Conservation (phyloP, 2,113 vertebrate genomes). For the Chaetops frenatus region DNA sequence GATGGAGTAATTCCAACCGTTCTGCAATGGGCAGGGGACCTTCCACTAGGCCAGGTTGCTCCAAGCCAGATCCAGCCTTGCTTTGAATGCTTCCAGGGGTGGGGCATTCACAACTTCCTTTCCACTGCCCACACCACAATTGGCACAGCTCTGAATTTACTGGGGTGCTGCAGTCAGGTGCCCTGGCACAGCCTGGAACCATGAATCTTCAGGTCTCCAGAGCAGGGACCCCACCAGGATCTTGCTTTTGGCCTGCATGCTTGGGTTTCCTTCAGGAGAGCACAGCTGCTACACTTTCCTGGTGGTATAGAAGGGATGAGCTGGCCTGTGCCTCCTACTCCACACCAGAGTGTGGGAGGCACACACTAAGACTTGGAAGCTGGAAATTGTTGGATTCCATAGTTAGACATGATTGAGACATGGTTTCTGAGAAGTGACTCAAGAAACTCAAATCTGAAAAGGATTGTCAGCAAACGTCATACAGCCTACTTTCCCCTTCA, state of each 20-base stretch:
- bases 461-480: not conserved
- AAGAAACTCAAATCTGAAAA: not conserved
- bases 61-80: not conserved
- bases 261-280: not conserved
- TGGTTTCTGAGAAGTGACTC: not conserved
- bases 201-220: not conserved
- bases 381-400: not conserved
- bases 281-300: not conserved
- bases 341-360: rapidly evolving
- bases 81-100: not conserved
- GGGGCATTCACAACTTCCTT: not conserved
- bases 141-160: not conserved
- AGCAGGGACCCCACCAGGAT: not conserved
- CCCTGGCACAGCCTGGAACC: not conserved
- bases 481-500: not conserved
- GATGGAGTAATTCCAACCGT: not conserved
- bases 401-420: not conserved
- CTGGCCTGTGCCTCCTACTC: not conserved
- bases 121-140: not conserved
- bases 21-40: not conserved
- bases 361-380: not conserved
- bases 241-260: not conserved
- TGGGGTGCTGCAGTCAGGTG: not conserved
- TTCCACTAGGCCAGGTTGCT: not conserved
- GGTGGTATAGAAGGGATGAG: not conserved